These are phyloP conservation scores for Drosophila bocki DNA, from an alignment of 1,140 invertebrate genomes.

Conservation along the genomic window DNA sequence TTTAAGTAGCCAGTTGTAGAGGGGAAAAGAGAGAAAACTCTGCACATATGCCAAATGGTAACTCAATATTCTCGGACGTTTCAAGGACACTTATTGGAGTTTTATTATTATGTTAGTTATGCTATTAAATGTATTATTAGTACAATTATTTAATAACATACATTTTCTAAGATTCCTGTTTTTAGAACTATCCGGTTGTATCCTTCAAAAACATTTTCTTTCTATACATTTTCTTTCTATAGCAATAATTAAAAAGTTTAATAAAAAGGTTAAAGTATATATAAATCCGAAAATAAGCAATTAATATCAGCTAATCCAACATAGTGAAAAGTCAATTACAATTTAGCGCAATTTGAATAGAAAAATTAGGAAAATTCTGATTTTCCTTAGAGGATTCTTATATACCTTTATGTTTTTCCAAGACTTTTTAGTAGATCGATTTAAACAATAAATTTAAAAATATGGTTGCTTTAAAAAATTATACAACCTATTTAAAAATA, in stretches of 20 bases:
- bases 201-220: not conserved
- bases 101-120: not conserved
- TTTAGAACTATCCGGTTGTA: not conserved
- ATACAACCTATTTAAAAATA: too few species aligned
- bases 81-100: not conserved
- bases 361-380: too few species aligned
- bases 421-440: too few species aligned
- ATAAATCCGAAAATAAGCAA: not conserved
- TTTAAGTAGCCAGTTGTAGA: slow-evolving; percentile 32
- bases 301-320: not conserved
- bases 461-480: too few species aligned
- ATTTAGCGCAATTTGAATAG: too few species aligned
- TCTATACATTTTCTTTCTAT: not conserved
- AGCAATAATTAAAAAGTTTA: too few species aligned
- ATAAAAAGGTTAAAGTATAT: too few species aligned
- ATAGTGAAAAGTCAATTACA: not conserved
- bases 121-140: not conserved
- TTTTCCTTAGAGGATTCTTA: too few species aligned
- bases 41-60: not conserved
- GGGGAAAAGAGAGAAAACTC: not conserved
- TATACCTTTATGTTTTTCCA: too few species aligned
- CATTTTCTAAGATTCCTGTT: too few species aligned
- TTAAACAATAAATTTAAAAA: too few species aligned
- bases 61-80: not conserved
- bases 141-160: not conserved